Base-by-base conservation (phyloP, 2,797 vertebrate genomes). In the Melanotaenia parkinsoni region DNA sequence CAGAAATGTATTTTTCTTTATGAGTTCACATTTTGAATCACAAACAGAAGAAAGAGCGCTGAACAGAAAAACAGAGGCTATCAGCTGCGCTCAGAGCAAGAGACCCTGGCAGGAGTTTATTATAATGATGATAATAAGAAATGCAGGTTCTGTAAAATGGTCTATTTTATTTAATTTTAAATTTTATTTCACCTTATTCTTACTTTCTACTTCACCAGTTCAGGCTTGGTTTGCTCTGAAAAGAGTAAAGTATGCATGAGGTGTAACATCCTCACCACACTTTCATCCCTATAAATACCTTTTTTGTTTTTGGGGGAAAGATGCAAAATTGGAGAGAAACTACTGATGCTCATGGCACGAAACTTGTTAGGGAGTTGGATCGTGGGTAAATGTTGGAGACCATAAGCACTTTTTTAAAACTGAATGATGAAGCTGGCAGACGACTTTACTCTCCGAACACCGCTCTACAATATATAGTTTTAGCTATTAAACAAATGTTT, bases 41-140 rank as follows among this genome's bases (percentile, higher is more conserved):
- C 35, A 68, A 26, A 24, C 43, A n/a, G 16, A 59, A 58, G 20
- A 16, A 56, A 59, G 59, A 35, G n/a, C 40, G 50, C 13, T 59
- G 43, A 28, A 51, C 20, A 10, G 10, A n/a, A 60, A 68, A 24
- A 24, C 22, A 50, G 43, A 18, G 14, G 40, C 12, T 2, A 47
- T 47, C 43, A 47, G 43, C 43, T 20, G 1, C 2, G 8, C 33
- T 58, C 38, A 45, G 38, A 62, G 60, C 7, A 4, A 43, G 28
- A 59, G 58, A 5, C 58, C 20, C 58, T n/a, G 33, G 20, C 18
- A 43, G 12, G 24, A 16, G 3, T 2, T 9, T 20, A 18, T 47
- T 47, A 47, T 47, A 47, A 47, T 20, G 43, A 47, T 20, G 28
- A 28, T 28, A 28, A 35, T 4, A 20, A 50, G 40, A 53, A 38